phyloP scores from a whole-genome alignment of 2,113 vertebrate species.

The Ploceus nigricollis region DNA sequence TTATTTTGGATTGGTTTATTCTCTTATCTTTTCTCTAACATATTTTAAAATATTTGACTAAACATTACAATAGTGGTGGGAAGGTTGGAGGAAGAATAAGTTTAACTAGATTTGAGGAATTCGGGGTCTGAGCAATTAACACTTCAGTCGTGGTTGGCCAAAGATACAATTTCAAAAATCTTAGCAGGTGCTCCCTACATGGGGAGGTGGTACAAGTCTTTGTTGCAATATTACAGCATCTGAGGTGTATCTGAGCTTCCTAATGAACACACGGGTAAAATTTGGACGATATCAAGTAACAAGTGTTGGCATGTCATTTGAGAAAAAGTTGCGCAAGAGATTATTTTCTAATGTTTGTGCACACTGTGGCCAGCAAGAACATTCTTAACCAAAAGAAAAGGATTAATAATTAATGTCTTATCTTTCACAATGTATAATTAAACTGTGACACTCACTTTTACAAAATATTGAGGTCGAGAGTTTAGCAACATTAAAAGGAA shows the following conservation, averaged over 20 bases:
- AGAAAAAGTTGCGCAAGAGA: not conserved
- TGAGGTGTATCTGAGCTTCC: not conserved
- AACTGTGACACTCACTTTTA: not conserved
- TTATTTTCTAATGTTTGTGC: constrained; percentile 4
- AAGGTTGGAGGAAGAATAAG: not conserved
- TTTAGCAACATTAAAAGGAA: not conserved
- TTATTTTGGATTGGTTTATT: not conserved
- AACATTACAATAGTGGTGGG: not conserved
- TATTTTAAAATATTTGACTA: not conserved
- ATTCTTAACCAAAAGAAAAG: not conserved
- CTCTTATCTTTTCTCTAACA: not conserved
- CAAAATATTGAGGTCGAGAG: constrained; percentile 10
- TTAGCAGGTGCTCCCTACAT: not conserved
- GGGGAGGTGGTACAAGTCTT: not conserved
- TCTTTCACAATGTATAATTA: constrained; percentile 3
- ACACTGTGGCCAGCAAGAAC: not conserved
- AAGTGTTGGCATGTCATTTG: not conserved
- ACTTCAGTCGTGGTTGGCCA: not conserved
- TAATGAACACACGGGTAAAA: not conserved
- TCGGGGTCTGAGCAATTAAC: not conserved
- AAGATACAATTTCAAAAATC: not conserved
- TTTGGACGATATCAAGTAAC: not conserved
- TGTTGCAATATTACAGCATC: not conserved
- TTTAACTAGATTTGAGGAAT: not conserved
- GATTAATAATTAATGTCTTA: not conserved